Evolutionary conservation across 2,113 vertebrate species (phyloP).

Genomic region (Carollia perspicillata): DNA sequence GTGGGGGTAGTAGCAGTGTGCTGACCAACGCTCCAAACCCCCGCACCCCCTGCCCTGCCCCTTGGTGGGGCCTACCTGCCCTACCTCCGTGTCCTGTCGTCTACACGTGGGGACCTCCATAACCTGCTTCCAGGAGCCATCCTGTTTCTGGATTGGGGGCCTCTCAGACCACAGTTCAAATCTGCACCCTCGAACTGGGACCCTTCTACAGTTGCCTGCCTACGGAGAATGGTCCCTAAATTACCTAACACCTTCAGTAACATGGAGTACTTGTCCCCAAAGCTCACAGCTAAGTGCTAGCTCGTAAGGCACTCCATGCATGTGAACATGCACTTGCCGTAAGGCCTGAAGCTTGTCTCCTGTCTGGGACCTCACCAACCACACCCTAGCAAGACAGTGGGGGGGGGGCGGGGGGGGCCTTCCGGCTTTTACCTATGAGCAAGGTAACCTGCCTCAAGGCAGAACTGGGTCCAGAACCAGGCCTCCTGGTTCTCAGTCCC

Average conservation of each 20-base stretch:
- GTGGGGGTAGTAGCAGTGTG: not conserved
- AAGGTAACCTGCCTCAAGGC: not conserved
- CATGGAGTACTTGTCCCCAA: not conserved
- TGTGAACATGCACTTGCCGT: not conserved
- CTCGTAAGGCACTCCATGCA: not conserved
- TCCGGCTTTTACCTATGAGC: rapidly evolving
- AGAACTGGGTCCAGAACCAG: not conserved
- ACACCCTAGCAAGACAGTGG: not conserved
- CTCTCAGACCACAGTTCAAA: not conserved
- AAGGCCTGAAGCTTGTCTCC: not conserved
- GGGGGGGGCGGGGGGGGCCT: no score
- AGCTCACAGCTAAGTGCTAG: not conserved
- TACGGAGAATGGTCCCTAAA: not conserved
- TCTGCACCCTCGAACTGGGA: rapidly evolving
- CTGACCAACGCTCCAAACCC: not conserved
- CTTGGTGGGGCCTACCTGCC: not conserved
- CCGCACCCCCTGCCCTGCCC: no score
- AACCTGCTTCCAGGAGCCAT: not conserved
- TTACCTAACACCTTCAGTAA: not conserved
- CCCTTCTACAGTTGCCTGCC: not conserved
- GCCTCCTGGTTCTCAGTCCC: not conserved
- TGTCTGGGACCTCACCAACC: not conserved
- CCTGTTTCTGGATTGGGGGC: not conserved
- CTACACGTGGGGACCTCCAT: not conserved
- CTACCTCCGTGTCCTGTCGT: not conserved